Base-by-base conservation (phyloP, 2,888 invertebrate genomes). In the Agrenia bidenticulata region DNA sequence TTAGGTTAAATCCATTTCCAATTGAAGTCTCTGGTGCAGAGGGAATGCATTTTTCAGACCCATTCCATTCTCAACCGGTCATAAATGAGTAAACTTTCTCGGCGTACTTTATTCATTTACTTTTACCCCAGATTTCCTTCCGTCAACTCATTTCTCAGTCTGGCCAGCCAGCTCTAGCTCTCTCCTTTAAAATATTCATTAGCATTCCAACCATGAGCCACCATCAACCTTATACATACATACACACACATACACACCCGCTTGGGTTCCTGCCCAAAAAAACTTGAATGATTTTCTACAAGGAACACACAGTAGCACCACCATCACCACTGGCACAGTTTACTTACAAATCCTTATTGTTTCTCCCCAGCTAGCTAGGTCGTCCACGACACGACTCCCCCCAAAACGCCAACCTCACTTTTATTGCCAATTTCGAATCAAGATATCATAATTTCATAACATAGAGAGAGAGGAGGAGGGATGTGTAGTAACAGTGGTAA, bases 111-210 rank as follows among this genome's bases (percentile, higher is more conserved):
- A 17, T 45, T 45, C 5, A 17, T 45, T 45, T 45, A 17, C 45
- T 19, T 17, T 45, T 19, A 5, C 5, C 15, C 45, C 45, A 45
- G 45, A 45, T 45, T 45, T 45, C 45, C 45, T 5, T 15, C 45
- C 45, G 45, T 45, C 45, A 45, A 17, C 45, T 45, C 45, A 45
- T 45, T 45, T 45, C 45, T 15, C 15, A 45, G 45, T 11, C 39
- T 39, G 39, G n/a, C n/a, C 39, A 11, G 39, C 39, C 15, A 15
- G 39, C 7, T 39, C n/a, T 4, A 32, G 32, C 4, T 32, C n/a
- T 45, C 19, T 15, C 51, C 15, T 7, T 57, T 57, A 13, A 57
- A 57, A 32, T 57, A 57, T 57, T 57, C 56, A 57, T 57, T 57
- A 19, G 32, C 32, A 57, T 57, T 41, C 56, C 39, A 23, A 21